Percentiles rank a stretch among this genome's conserved stretches.
phyloP scores from a whole-genome alignment of 2,888 invertebrate species.

The Synanthedon formicaeformis region DNA sequence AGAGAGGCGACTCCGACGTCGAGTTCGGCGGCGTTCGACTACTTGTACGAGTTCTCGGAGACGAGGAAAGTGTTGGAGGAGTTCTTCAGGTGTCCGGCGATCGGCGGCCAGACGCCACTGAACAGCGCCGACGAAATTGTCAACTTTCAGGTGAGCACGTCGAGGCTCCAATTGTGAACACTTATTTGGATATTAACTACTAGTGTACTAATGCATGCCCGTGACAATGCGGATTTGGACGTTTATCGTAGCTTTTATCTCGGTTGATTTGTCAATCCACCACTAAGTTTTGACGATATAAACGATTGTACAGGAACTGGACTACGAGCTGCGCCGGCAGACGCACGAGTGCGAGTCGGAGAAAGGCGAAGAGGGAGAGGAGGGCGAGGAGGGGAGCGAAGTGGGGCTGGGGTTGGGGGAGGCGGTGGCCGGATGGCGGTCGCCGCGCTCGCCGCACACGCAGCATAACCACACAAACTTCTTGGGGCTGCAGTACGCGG shows the following conservation, averaged over 20 bases:
- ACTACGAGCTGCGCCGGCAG: conserved; percentile 78
- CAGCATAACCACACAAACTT: conserved; percentile 69
- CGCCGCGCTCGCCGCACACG: conserved; percentile 66
- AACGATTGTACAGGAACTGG: conserved; percentile 69
- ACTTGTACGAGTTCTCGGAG: conserved; percentile 92
- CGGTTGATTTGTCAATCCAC: too few relatives aligned
- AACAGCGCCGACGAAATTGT: conserved; percentile 48
- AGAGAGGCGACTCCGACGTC: conserved; percentile 58
- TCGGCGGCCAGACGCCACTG: conserved; percentile 37
- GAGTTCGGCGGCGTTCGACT: conserved; percentile 80
- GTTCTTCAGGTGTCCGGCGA: conserved; percentile 86
- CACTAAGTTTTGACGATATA: too few relatives aligned
- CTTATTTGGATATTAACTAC: too few relatives aligned
- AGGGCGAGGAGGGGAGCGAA: conserved; percentile 42
- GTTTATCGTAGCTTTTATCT: too few relatives aligned
- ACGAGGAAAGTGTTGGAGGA: conserved; percentile 92
- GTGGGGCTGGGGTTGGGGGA: conserved; percentile 57
- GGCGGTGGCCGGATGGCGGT: conserved; percentile 74
- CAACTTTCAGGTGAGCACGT: conserved; percentile 46
- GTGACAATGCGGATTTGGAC: too few relatives aligned
- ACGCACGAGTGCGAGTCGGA: conserved; percentile 72
- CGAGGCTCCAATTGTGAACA: too few relatives aligned
- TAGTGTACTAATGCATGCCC: too few relatives aligned
- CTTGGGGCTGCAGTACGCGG: conserved; percentile 52
- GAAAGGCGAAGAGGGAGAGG: conserved; percentile 55